These are phyloP conservation scores for Eclectus roratus DNA, from an alignment of 2,113 vertebrate genomes.

Conservation along the genomic window DNA sequence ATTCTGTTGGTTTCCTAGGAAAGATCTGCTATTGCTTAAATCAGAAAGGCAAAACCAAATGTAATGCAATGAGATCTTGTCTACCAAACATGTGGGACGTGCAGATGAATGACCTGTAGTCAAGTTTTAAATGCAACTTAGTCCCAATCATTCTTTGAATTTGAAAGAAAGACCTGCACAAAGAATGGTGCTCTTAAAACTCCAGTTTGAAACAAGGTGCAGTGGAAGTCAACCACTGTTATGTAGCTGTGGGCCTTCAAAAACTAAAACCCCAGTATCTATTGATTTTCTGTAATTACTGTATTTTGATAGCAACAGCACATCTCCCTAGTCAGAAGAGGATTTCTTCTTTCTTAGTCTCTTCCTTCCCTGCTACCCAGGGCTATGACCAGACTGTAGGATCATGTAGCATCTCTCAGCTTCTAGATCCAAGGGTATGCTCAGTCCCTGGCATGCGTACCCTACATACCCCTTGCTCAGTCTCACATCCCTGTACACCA, in stretches of 20 bases:
- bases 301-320: background rate
- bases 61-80: background rate
- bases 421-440: background rate
- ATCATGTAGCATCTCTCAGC: background rate
- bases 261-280: background rate
- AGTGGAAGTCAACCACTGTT: background rate
- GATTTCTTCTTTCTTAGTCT: background rate
- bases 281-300: rapidly evolving
- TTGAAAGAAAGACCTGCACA: background rate
- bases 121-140: background rate
- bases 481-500: background rate
- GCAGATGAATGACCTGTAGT: background rate
- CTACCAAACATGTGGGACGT: rapidly evolving
- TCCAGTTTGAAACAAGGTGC: background rate
- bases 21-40: background rate
- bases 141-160: background rate
- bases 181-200: background rate
- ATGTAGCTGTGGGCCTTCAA: background rate
- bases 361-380: background rate
- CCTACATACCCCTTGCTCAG: background rate
- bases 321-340: background rate
- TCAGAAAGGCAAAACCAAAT: background rate
- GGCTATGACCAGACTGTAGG: background rate
- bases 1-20: background rate
- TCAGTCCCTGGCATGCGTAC: rapidly evolving